phyloP scores from a whole-genome alignment of 2,888 invertebrate species.

The Tholera decimalis region DNA sequence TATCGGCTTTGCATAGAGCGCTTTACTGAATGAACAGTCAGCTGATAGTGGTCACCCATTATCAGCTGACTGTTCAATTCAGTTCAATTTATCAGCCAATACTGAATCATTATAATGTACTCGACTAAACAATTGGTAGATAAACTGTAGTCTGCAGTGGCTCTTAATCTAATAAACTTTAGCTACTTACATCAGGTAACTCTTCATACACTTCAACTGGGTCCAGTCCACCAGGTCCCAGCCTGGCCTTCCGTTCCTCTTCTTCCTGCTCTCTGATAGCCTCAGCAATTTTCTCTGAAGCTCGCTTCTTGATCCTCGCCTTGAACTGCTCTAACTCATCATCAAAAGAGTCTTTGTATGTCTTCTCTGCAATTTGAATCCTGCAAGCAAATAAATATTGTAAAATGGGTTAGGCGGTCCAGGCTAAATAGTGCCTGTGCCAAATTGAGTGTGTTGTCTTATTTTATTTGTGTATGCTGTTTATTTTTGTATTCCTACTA shows the following conservation, averaged over 20 bases:
- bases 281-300: conserved; percentile 96
- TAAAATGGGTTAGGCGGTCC: background rate
- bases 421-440: too few species aligned
- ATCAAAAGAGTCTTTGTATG: conserved; percentile 98
- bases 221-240: conserved; percentile 99
- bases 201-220: conserved; percentile 99
- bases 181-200: conserved; percentile 95
- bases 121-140: too few species aligned
- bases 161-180: background rate
- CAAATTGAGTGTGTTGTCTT: too few species aligned
- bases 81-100: too few species aligned
- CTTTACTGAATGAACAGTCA: too few species aligned
- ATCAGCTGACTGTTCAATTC: too few species aligned
- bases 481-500: too few species aligned
- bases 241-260: conserved; percentile 95
- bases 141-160: too few species aligned
- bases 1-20: too few species aligned
- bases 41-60: too few species aligned
- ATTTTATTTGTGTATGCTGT: too few species aligned
- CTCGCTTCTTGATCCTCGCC: conserved; percentile 95
- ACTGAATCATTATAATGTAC: too few species aligned
- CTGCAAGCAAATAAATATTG: conserved; percentile 83
- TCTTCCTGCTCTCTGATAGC: conserved; percentile 96
- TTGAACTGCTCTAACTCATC: conserved; percentile 98
- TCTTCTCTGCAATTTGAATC: conserved; percentile 98